Evolutionary conservation across 2,113 vertebrate species (phyloP).

Genomic region (Xyrauchen texanus): DNA sequence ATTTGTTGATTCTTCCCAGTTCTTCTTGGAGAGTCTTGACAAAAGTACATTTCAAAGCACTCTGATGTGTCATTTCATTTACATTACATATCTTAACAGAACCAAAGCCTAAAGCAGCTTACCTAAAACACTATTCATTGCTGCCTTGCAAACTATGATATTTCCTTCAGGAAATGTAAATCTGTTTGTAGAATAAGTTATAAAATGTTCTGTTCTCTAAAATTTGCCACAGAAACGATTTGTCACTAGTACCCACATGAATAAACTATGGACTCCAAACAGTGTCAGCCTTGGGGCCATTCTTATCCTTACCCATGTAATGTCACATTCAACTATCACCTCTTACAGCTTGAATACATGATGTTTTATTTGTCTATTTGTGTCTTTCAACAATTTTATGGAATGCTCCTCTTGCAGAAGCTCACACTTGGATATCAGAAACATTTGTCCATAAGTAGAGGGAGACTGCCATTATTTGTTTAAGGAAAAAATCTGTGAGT

Average conservation of each 20-base stretch:
- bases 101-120: background rate
- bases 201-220: background rate
- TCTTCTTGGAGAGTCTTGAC: background rate
- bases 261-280: background rate
- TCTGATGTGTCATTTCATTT: background rate
- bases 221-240: no score
- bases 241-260: no score
- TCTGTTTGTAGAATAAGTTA: slow-evolving; percentile 12
- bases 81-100: background rate
- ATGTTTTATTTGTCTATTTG: no score
- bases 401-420: no score
- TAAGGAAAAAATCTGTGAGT: background rate
- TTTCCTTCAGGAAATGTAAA: slow-evolving; percentile 5
- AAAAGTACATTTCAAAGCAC: background rate
- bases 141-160: background rate
- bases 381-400: no score
- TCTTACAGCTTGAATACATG: no score
- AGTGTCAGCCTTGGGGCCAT: background rate
- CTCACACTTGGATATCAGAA: no score
- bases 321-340: background rate
- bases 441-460: no score
- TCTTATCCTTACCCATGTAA: background rate
- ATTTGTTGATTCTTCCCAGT: no score
- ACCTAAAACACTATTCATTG: background rate
- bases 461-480: background rate